These are phyloP conservation scores for Pseudolaguvia tuberculata DNA, from an alignment of 2,113 vertebrate genomes.

Conservation along the genomic window DNA sequence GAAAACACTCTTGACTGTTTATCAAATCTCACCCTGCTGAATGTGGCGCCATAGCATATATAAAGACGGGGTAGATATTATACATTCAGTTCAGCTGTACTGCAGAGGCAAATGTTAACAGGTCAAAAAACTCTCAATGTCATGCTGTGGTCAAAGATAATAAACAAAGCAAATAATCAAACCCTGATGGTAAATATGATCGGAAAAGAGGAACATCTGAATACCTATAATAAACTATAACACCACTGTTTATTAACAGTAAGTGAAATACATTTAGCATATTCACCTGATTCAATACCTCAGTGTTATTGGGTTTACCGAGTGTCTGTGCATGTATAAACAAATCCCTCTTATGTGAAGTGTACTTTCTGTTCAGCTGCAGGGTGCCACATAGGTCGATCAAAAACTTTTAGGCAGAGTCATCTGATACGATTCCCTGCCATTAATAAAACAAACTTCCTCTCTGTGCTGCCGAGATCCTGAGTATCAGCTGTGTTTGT, in stretches of 20 bases:
- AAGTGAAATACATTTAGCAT: not conserved
- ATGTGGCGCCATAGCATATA: not conserved
- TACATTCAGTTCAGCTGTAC: not conserved
- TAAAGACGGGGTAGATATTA: not conserved
- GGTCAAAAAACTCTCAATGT: not conserved
- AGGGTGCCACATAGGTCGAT: constrained; percentile 21
- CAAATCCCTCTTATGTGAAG: constrained; percentile 18
- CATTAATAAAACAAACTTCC: constrained; percentile 35
- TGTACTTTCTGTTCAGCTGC: constrained; percentile 24
- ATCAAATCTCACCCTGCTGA: not conserved
- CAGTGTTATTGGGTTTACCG: not conserved
- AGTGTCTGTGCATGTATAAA: constrained; percentile 2
- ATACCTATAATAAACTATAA: not conserved
- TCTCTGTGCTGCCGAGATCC: constrained; percentile 16
- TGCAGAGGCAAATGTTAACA: not conserved
- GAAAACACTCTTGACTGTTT: constrained; percentile 5
- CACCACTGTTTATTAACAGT: constrained; percentile 27
- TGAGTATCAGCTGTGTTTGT: constrained; percentile 21
- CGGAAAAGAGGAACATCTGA: too few species aligned
- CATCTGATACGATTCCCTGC: constrained; percentile 34
- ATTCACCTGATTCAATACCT: not conserved
- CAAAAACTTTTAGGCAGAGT: constrained; percentile 30
- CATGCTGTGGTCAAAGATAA: constrained; percentile 33
- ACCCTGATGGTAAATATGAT: constrained; percentile 22
- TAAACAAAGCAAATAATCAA: constrained; percentile 40